Percentiles rank a stretch among this genome's conserved stretches.
Conservation (phyloP, 2,113 vertebrate species). For the Sapayoa aenigma region DNA sequence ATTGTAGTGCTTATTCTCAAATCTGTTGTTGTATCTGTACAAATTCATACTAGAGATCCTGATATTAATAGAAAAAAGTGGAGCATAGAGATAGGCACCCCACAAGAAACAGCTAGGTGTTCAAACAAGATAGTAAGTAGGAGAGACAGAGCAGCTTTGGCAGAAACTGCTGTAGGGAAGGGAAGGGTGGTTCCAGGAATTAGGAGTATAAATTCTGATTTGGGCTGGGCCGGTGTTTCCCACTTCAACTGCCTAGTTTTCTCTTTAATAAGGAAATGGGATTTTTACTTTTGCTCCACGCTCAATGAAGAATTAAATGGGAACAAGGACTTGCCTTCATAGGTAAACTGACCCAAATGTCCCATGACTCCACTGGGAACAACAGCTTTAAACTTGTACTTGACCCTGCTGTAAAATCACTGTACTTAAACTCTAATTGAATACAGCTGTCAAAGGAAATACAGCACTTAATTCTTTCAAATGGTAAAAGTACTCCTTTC, state of each 20-base stretch:
- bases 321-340: neutral
- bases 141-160: slow-evolving; percentile 27
- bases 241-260: slow-evolving; percentile 57
- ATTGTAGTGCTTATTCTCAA: neutral
- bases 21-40: neutral
- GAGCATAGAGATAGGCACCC: neutral
- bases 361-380: neutral
- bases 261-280: slow-evolving; percentile 38
- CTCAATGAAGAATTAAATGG: neutral
- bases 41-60: neutral
- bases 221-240: slow-evolving; percentile 68
- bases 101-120: slow-evolving; percentile 16
- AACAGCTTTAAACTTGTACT: neutral
- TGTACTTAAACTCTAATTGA: neutral
- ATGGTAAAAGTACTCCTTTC: neutral
- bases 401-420: neutral
- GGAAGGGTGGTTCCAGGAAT: slow-evolving; percentile 68
- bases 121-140: slow-evolving; percentile 7
- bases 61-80: neutral
- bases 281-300: slow-evolving; percentile 10
- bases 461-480: neutral
- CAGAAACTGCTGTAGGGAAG: slow-evolving; percentile 61
- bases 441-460: neutral
- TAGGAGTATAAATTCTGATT: slow-evolving; percentile 51
- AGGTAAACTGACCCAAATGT: neutral